Evolutionary conservation across 1,140 invertebrate species (phyloP).

Genomic region (Orchesella cincta): DNA sequence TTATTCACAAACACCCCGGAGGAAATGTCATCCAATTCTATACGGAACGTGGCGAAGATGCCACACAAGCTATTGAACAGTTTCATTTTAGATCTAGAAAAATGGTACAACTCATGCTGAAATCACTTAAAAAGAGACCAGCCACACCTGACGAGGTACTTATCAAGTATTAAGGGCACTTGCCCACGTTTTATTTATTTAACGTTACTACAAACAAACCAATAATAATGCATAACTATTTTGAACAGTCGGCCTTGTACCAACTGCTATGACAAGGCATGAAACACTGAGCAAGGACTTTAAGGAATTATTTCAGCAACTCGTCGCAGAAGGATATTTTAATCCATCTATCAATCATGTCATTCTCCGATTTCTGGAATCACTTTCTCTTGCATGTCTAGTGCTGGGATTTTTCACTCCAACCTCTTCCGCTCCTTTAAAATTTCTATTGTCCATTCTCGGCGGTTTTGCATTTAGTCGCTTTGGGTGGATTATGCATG

Average conservation of each 20-base stretch:
- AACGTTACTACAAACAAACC: too few species aligned
- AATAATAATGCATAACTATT: not conserved
- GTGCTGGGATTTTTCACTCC: too few species aligned
- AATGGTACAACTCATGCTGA: not conserved
- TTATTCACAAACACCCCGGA: slow-evolving; percentile 36
- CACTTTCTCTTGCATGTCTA: not conserved
- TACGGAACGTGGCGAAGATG: slow-evolving; percentile 41
- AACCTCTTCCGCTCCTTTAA: too few species aligned
- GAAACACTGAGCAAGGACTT: not conserved
- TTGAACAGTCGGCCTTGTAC: not conserved
- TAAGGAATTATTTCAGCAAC: not conserved
- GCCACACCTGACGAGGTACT: not conserved
- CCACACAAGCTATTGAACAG: slow-evolving; percentile 22
- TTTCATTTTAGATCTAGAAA: slow-evolving; percentile 13
- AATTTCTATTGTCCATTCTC: not conserved
- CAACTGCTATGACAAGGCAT: not conserved
- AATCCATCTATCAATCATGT: not conserved
- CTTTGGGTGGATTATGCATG: not conserved
- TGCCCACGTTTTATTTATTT: not conserved
- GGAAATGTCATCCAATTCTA: slow-evolving; percentile 44
- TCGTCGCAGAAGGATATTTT: not conserved
- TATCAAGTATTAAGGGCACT: too few species aligned
- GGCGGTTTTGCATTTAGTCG: not conserved
- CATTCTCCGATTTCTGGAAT: not conserved
- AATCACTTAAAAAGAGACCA: not conserved